phyloP scores from a whole-genome alignment of 2,888 invertebrate genomes.

The Pristionchus arcanus region DNA sequence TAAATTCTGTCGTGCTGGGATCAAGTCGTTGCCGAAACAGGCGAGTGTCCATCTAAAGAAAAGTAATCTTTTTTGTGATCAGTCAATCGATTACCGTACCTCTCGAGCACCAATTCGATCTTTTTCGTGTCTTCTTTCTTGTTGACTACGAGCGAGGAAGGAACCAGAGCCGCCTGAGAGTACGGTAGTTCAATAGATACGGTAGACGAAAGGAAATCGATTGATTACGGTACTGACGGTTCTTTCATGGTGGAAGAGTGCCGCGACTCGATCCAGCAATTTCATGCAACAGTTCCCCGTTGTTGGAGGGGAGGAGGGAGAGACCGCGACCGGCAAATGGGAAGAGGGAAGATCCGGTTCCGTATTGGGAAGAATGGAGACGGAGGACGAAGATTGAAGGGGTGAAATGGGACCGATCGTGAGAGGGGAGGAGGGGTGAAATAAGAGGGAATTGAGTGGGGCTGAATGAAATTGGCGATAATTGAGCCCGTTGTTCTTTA shows the following conservation, averaged over 20 bases:
- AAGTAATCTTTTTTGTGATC: not conserved
- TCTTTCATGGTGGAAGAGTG: not conserved
- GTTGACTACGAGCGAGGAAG: constrained; percentile 7
- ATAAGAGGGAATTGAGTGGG: not conserved
- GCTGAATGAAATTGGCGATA: too few species aligned
- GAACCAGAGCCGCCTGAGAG: constrained; percentile 22
- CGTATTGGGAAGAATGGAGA: not conserved
- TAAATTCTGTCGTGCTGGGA: constrained; percentile 46
- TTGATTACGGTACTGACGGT: not conserved
- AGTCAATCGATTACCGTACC: constrained; percentile 35
- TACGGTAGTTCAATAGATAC: not conserved
- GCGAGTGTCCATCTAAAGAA: constrained; percentile 47
- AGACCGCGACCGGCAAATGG: not conserved
- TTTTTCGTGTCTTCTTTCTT: constrained; percentile 44
- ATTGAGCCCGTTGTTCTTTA: too few species aligned
- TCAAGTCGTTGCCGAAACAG: constrained; percentile 31
- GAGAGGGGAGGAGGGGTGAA: not conserved
- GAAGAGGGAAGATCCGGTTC: constrained; percentile 27
- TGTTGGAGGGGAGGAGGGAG: not conserved
- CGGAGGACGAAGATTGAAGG: not conserved
- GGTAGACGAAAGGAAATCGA: not conserved
- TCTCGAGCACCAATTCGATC: constrained; percentile 32
- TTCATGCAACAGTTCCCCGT: not conserved
- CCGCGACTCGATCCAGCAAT: not conserved
- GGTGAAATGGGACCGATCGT: not conserved